These are phyloP conservation scores for Cosmia pyralina DNA, from an alignment of 2,888 invertebrate species.

Conservation along the genomic window DNA sequence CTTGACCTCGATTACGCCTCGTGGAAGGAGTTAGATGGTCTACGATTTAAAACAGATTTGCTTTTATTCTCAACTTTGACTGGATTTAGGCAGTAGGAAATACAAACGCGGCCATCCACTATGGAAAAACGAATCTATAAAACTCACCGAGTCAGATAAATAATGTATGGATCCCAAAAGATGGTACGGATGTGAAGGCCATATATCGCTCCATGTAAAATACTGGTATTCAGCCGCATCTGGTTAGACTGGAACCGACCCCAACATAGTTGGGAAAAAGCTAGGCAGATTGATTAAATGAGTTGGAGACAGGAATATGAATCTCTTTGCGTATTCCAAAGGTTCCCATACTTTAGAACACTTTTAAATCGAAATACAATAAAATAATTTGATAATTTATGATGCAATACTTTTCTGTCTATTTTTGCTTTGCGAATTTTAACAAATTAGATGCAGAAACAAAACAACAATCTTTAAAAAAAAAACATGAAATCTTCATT, in stretches of 20 bases:
- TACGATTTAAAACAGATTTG: neutral
- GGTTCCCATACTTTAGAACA: too few relatives aligned
- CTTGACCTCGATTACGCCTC: neutral
- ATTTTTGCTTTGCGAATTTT: too few relatives aligned
- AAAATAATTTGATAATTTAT: too few relatives aligned
- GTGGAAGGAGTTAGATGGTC: neutral
- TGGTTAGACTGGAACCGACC: neutral
- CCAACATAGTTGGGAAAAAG: neutral
- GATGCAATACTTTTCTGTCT: too few relatives aligned
- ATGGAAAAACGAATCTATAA: neutral
- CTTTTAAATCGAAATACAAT: too few relatives aligned
- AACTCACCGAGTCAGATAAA: slow-evolving; percentile 21
- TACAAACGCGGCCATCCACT: too few relatives aligned
- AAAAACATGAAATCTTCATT: too few relatives aligned
- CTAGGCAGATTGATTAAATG: neutral
- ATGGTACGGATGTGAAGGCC: too few relatives aligned
- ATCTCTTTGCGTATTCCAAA: too few relatives aligned
- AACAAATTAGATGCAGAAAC: too few relatives aligned
- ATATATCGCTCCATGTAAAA: neutral
- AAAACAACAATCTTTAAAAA: too few relatives aligned
- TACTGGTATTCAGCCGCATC: neutral
- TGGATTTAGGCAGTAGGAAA: neutral
- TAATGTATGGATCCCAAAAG: slow-evolving; percentile 6
- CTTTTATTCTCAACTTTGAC: neutral
- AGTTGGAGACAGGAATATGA: too few relatives aligned